These are phyloP conservation scores for Oncorhynchus mykiss DNA, from an alignment of 2,113 vertebrate genomes.

Conservation along the genomic window DNA sequence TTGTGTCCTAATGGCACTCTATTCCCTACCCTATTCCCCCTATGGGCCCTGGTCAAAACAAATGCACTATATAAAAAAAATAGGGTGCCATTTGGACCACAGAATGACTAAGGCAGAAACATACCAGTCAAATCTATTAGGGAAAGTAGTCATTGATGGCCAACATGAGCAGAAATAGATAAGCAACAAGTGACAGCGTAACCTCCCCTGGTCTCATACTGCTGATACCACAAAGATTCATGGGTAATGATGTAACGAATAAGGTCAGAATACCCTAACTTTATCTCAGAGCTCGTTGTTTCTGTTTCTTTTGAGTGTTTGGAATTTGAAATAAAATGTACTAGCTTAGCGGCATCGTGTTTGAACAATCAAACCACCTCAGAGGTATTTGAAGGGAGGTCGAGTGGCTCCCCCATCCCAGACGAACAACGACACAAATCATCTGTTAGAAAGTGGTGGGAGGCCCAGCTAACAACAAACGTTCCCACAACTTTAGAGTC, in stretches of 20 bases:
- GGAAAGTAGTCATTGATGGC: neutral
- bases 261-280: neutral
- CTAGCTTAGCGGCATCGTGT: neutral
- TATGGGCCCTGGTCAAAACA: too few relatives aligned
- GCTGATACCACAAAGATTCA: neutral
- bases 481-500: too few relatives aligned
- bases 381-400: slow-evolving; percentile 1
- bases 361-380: slow-evolving; percentile 14
- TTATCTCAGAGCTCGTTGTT: neutral
- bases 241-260: neutral
- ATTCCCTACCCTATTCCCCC: too few relatives aligned
- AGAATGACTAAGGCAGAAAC: neutral
- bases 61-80: neutral
- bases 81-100: neutral
- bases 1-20: neutral
- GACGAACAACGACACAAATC: slow-evolving; percentile 38
- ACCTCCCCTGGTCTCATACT: slow-evolving; percentile 9
- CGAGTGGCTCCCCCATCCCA: slow-evolving; percentile 15
- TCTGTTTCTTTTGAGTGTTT: neutral
- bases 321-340: slow-evolving; percentile 17
- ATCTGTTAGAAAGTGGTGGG: slow-evolving; percentile 37
- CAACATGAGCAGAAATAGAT: neutral
- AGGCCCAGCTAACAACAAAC: neutral
- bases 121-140: neutral
- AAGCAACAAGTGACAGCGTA: slow-evolving; percentile 28